Conservation (phyloP, 2,113 vertebrate species). For the Bombycilla garrulus region DNA sequence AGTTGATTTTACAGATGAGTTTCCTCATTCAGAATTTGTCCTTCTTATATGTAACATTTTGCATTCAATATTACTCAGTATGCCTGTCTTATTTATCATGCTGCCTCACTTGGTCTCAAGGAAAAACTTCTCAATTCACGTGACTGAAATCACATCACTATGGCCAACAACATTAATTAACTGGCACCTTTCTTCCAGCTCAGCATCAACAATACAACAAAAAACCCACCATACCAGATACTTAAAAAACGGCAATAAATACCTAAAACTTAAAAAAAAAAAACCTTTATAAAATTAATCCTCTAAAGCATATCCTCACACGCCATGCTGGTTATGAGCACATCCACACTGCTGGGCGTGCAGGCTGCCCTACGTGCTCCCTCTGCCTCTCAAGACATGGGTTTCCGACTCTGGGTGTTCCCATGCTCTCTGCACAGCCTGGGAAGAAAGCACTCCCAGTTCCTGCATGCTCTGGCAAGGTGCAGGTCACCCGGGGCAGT, state of each 20-base stretch:
- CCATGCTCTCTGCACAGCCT: background rate
- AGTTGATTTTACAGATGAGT: background rate
- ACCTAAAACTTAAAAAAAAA: background rate
- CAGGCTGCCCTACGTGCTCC: background rate
- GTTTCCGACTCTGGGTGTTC: background rate
- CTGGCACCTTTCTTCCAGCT: background rate
- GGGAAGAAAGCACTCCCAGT: background rate
- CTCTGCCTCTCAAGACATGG: fast-evolving
- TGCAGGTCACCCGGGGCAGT: background rate
- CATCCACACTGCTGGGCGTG: too few species aligned
- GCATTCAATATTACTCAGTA: background rate
- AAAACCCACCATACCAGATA: background rate
- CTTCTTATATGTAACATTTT: background rate
- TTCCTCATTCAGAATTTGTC: background rate
- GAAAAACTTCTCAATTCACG: background rate
- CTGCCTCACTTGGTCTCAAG: background rate
- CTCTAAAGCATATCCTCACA: background rate
- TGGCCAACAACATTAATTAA: background rate
- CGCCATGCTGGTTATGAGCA: fast-evolving
- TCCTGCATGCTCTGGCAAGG: fast-evolving
- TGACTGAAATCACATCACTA: background rate
- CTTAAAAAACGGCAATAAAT: background rate
- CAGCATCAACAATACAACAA: background rate
- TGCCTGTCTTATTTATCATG: background rate
- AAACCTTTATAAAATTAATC: background rate